These are phyloP conservation scores for Siphamia tubifer DNA, from an alignment of 2,113 vertebrate genomes.

Conservation along the genomic window DNA sequence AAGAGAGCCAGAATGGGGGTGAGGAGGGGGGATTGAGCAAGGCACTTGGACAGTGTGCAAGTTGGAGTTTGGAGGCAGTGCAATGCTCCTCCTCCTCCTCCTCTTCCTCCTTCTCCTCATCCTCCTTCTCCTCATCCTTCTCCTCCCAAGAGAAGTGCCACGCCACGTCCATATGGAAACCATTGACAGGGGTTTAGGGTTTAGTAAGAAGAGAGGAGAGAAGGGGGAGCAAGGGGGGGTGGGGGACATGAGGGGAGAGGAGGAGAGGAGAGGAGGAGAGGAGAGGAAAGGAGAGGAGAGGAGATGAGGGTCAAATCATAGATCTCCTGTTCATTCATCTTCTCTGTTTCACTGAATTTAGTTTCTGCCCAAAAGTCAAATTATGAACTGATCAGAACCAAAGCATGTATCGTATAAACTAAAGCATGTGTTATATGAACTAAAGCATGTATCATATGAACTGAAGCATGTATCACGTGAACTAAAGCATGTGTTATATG, in stretches of 20 bases:
- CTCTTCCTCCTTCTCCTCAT: slow-evolving; percentile 50
- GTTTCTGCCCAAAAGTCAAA: slow-evolving; percentile 35
- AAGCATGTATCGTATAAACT: no score
- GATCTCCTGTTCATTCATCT: no score
- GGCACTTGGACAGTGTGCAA: slow-evolving; percentile 26
- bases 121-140: slow-evolving; percentile 39
- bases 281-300: slow-evolving; percentile 35
- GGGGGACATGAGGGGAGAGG: slow-evolving; percentile 22
- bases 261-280: slow-evolving; percentile 42
- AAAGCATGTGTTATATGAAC: no score
- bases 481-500: no score
- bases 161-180: slow-evolving; percentile 68
- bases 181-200: slow-evolving; percentile 66
- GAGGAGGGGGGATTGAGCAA: slow-evolving; percentile 14
- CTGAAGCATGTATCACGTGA: no score
- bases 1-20: not conserved
- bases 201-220: slow-evolving; percentile 45
- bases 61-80: slow-evolving; percentile 49
- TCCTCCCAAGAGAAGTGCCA: slow-evolving; percentile 45
- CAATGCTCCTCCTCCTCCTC: slow-evolving; percentile 40
- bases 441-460: no score
- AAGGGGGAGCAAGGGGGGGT: slow-evolving; percentile 25
- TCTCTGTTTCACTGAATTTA: slow-evolving; percentile 23
- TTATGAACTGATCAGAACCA: slow-evolving; percentile 38
- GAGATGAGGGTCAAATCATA: no score